Evolutionary conservation across 2,113 vertebrate genomes (phyloP).

Genomic region (Micromys minutus): DNA sequence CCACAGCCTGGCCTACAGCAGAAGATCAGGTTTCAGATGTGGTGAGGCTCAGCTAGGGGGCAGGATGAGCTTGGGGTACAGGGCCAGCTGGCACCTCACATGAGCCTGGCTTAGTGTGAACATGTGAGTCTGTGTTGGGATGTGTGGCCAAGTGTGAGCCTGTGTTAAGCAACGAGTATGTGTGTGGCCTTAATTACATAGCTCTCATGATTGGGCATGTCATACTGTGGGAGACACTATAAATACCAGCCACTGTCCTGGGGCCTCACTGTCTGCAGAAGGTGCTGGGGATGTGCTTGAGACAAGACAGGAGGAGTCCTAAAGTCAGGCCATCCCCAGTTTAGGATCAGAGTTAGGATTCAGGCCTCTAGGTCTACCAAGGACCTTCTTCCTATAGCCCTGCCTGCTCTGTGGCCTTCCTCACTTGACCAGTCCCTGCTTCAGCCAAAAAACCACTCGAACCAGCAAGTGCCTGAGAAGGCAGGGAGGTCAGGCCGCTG

Average conservation of each 20-base stretch:
- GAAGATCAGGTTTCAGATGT: slow-evolving; percentile 89
- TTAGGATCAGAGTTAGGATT: background rate
- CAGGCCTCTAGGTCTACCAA: background rate
- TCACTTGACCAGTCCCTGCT: background rate
- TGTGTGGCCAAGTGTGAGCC: background rate
- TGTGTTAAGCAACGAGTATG: background rate
- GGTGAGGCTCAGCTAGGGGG: slow-evolving; percentile 85
- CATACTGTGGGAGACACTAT: background rate
- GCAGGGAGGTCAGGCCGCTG: background rate
- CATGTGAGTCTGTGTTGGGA: background rate
- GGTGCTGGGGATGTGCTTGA: background rate
- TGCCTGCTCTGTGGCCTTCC: background rate
- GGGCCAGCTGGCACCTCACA: background rate
- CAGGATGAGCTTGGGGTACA: rapidly evolving
- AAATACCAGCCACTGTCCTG: background rate
- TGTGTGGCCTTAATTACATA: background rate
- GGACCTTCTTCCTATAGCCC: background rate
- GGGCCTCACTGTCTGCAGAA: background rate
- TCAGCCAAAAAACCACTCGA: background rate
- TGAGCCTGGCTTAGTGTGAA: background rate
- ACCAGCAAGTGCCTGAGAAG: background rate
- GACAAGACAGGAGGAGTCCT: background rate
- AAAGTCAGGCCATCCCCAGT: background rate
- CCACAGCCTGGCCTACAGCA: slow-evolving; percentile 89
- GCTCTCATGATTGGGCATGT: rapidly evolving